Evolutionary conservation across 2,888 invertebrate genomes (phyloP).

Genomic region (Papilio protenor): DNA sequence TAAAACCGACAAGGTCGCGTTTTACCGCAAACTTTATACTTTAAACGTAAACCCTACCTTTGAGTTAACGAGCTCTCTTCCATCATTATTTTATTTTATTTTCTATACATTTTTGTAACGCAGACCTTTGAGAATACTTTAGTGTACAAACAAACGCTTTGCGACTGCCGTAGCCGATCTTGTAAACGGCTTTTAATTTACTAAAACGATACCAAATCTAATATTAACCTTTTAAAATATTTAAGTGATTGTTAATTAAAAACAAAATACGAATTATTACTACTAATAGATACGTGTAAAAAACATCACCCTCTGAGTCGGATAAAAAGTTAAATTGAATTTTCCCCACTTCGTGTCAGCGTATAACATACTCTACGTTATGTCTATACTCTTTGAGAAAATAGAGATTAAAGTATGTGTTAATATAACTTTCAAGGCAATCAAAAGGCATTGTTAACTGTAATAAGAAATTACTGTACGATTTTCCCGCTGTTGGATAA

Average conservation of each 20-base stretch:
- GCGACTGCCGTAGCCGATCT: background rate
- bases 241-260: background rate
- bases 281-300: too few species aligned
- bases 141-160: background rate
- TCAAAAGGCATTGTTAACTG: background rate
- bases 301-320: too few species aligned
- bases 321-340: too few species aligned
- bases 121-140: background rate
- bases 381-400: too few species aligned
- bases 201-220: background rate
- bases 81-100: constrained; percentile 11
- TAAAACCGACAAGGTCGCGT: constrained; percentile 18
- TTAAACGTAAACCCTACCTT: constrained; percentile 25
- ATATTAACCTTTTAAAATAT: background rate
- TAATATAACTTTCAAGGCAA: background rate
- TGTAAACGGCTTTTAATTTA: background rate
- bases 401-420: too few species aligned
- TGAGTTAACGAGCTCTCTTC: constrained; percentile 28
- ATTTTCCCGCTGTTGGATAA: background rate
- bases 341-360: too few species aligned
- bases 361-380: too few species aligned
- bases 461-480: background rate
- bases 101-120: background rate
- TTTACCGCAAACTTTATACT: constrained; percentile 22
- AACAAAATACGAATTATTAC: background rate